Conservation (phyloP, 2,888 invertebrate genomes). For the Stegana nigrithorax region DNA sequence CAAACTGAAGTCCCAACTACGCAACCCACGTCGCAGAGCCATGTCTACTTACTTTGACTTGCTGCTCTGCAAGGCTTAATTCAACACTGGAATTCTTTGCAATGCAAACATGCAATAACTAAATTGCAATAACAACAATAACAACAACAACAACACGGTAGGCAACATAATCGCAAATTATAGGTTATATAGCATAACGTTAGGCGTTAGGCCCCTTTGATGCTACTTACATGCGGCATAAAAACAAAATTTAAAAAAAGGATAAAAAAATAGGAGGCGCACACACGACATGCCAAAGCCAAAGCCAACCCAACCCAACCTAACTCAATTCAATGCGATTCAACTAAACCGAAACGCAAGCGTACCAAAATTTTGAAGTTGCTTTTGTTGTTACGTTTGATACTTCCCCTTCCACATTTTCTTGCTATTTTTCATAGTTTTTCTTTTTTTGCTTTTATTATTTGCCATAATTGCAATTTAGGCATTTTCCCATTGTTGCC, state of each 20-base stretch:
- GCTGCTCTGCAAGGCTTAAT: no score
- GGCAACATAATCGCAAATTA: conserved; percentile 56
- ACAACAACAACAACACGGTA: conserved; percentile 33
- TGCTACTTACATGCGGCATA: conserved; percentile 35
- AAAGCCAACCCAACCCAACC: no score
- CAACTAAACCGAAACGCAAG: no score
- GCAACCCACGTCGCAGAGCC: background rate
- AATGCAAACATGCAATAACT: conserved; percentile 39
- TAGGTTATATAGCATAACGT: conserved; percentile 48
- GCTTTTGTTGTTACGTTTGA: conserved; percentile 36
- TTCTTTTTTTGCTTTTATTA: conserved; percentile 50
- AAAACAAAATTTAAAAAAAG: background rate
- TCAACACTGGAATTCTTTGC: background rate
- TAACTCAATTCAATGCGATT: no score
- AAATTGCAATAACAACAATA: conserved; percentile 35
- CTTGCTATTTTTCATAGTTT: background rate
- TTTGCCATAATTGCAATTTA: conserved; percentile 58
- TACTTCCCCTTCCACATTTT: background rate
- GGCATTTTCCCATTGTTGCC: conserved; percentile 37
- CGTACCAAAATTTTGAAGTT: no score
- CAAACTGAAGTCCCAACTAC: background rate
- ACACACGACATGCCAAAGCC: no score
- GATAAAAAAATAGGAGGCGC: background rate
- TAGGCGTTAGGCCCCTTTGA: conserved; percentile 34
- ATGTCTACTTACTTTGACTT: no score